These are phyloP conservation scores for Eutrigla gurnardus DNA, from an alignment of 2,797 vertebrate species.

Conservation along the genomic window DNA sequence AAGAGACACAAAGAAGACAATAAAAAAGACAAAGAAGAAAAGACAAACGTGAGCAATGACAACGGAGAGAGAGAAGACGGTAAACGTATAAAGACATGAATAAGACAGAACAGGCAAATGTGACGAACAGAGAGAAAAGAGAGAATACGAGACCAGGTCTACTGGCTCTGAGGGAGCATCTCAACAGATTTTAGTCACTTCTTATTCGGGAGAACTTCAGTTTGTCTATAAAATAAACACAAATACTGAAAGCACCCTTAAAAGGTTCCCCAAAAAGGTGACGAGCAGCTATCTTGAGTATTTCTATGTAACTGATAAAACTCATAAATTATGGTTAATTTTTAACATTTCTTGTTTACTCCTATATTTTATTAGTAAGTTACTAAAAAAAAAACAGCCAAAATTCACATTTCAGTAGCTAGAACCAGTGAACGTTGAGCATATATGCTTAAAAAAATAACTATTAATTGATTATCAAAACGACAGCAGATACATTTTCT, in stretches of 20 bases:
- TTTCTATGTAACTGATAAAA: no score
- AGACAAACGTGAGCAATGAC: slow-evolving; percentile 72
- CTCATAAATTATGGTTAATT: no score
- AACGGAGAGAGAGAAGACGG: slow-evolving; percentile 28
- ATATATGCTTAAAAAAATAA: not conserved
- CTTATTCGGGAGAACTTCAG: not conserved
- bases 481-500: not conserved
- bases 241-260: not conserved
- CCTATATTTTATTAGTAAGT: no score
- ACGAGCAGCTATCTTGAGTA: no score
- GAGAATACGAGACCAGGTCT: slow-evolving; percentile 29
- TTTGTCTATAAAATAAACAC: not conserved
- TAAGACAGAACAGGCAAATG: slow-evolving; percentile 49
- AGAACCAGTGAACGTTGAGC: not conserved
- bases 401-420: not conserved
- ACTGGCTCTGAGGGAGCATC: slow-evolving; percentile 40
- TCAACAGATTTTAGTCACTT: slow-evolving; percentile 23
- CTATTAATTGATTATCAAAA: not conserved
- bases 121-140: slow-evolving; percentile 47
- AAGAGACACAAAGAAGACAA: slow-evolving; percentile 37
- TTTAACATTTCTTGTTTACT: no score
- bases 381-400: not conserved
- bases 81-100: slow-evolving; percentile 59
- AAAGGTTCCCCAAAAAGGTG: not conserved
- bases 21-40: slow-evolving; percentile 62